phyloP scores from a whole-genome alignment of 2,113 vertebrate species.

The Gopherus flavomarginatus region DNA sequence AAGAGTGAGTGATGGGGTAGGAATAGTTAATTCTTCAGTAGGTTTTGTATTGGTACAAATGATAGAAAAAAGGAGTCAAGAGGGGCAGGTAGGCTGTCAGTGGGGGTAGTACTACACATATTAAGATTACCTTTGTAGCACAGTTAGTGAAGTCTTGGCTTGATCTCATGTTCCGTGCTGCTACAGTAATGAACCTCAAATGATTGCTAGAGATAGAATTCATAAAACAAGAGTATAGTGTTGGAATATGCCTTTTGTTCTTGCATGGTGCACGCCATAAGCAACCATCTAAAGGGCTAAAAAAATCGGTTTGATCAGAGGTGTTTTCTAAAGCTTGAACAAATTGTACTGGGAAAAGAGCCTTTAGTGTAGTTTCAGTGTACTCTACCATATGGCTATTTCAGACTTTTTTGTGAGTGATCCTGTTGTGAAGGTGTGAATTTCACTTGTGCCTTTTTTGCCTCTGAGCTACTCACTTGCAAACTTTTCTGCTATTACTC shows the following conservation, averaged over 20 bases:
- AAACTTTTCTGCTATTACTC: background rate
- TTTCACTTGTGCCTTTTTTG: background rate
- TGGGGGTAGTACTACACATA: rapidly evolving
- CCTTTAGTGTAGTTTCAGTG: background rate
- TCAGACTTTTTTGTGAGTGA: background rate
- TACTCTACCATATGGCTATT: background rate
- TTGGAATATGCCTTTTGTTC: rapidly evolving
- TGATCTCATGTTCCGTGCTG: rapidly evolving
- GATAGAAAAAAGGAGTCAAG: rapidly evolving
- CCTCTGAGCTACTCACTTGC: background rate
- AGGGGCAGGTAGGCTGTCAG: background rate
- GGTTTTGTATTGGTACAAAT: rapidly evolving
- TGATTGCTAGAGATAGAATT: rapidly evolving
- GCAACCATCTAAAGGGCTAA: too few species aligned
- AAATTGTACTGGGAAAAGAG: rapidly evolving
- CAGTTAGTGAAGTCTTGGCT: background rate
- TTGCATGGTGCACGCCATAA: rapidly evolving
- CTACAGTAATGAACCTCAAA: rapidly evolving
- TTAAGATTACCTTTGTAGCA: rapidly evolving
- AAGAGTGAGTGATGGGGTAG: background rate
- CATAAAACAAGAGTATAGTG: rapidly evolving
- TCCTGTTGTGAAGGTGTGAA: background rate
- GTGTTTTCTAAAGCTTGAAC: background rate
- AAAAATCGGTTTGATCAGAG: background rate
- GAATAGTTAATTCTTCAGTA: rapidly evolving